A percentile compares a stretch with the other conserved stretches of the same genome.
Evolutionary conservation across 2,888 invertebrate genomes (phyloP).

Genomic region (Hyppa rectilinea): DNA sequence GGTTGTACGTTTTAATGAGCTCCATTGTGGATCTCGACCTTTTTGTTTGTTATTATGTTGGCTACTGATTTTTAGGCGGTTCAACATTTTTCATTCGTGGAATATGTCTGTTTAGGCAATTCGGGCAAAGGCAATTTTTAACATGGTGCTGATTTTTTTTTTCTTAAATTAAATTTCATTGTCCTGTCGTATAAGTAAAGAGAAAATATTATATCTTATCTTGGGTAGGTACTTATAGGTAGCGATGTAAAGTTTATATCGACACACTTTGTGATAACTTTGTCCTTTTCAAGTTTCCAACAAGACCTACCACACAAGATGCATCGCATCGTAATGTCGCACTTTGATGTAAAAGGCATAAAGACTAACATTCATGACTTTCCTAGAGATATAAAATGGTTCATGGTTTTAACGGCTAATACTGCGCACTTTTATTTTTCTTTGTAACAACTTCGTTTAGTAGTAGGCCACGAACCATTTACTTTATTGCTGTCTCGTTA

Average conservation of each 20-base stretch:
- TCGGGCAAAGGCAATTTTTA: background rate
- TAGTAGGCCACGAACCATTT: slow-evolving; percentile 28
- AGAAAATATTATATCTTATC: no score
- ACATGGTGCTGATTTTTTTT: background rate
- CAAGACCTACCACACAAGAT: background rate
- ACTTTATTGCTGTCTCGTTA: slow-evolving; percentile 28
- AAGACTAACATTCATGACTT: slow-evolving; percentile 29
- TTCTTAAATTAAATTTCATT: no score
- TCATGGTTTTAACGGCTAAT: slow-evolving; percentile 18
- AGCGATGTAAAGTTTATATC: background rate
- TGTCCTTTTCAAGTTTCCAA: slow-evolving; percentile 3
- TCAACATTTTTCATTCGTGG: slow-evolving; percentile 5
- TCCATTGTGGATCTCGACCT: slow-evolving; percentile 45
- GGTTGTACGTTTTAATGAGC: slow-evolving; percentile 60
- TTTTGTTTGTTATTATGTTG: slow-evolving; percentile 50
- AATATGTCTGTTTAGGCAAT: background rate
- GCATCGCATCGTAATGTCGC: slow-evolving; percentile 1
- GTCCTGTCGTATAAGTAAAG: background rate
- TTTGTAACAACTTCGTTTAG: slow-evolving; percentile 18
- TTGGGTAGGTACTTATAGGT: background rate
- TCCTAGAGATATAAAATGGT: slow-evolving; percentile 34
- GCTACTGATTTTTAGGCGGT: slow-evolving; percentile 42
- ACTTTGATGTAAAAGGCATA: slow-evolving; percentile 32
- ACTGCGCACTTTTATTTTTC: slow-evolving; percentile 18
- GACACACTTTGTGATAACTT: background rate